Base-by-base conservation (phyloP, 2,888 invertebrate species). In the Xylota segnis region DNA sequence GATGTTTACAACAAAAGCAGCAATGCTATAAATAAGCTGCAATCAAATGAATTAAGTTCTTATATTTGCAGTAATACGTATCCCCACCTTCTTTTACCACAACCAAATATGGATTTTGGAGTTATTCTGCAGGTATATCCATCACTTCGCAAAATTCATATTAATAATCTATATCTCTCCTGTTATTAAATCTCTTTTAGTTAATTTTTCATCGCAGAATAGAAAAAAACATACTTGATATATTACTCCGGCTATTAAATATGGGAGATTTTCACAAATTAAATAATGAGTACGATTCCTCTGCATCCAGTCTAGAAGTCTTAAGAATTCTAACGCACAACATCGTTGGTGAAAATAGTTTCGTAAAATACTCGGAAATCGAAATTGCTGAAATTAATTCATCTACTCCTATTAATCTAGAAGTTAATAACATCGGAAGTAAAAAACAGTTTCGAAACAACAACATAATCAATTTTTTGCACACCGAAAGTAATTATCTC, bases 31-130 rank as follows among this genome's bases (percentile, higher is more conserved):
- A 75, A 72, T 45, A 66, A 63, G 6, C 75, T 87, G 4, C 81
- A 78, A 18, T 79, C 89, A 70, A 88, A 89, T 72, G 88, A 88
- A 71, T 88, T 90, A 52, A 91, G 90, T 70, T 90, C 91, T 37
- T 90, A 92, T 87, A 90, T 96, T 34, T 96, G 96, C 90, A 95
- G 95, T 89, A 97, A 97, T 89, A 95, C 96, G 12, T 96, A 95
- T 89, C 96, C 97, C 0, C 94, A 94, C 72, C 93, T 96, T 65
- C 92, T 96, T 47, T 94, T 95, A 88, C 95, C 96, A 65, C 93
- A 95, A 14, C 95, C 95, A 90, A 94, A 95, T 87, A 93, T 97
- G 29, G 95, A 96, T 4, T 93, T 96, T 61, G 95, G 95, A 0
- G 94, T 94, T 90, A 94, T 97, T 81, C 93, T 97, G 27, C 96